Base-by-base conservation (phyloP, 1,140 invertebrate species). In the Lamellibrachia luymesi region DNA sequence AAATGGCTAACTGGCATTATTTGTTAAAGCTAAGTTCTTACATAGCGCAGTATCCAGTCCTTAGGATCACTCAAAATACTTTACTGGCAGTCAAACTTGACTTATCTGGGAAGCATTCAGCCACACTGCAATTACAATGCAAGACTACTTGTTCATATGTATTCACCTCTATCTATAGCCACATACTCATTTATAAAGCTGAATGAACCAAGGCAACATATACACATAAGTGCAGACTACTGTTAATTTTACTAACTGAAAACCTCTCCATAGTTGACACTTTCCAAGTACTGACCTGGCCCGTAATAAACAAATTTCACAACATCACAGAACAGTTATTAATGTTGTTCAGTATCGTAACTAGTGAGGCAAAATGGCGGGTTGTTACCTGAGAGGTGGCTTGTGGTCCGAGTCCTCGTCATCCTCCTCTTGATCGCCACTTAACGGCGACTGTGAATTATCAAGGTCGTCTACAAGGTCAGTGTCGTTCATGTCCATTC, bases 401-500 rank as follows among this genome's bases (percentile, higher is more conserved):
- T 91, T 91, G 17, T 80, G 64, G 64, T 80, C 64, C 13, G 64
- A 80, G 64, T 80, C 64, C 64, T 80, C 64, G 64, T 80, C 64
- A 17, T 80, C 64, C 64, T 80, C 64, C 25, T 80, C 64, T 22
- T 80, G 64, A 22, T 80, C 64, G 17, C 64, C 64, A 80, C 64
- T 80, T 80, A 56, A 56, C 13, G 64, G 64, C 17, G 64, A 80
- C 64, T 80, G 64, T 17, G 64, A 80, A 8, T 8, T 80, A 10
- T 80, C 64, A 80, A 80, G 64, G 64, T 80, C 64, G 25, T 80
- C 64, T 17, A 80, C 13, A 80, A 80, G 64, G 64, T 80, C 64
- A 22, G 64, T 80, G 64, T 80, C 64, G 64, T 80, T 80, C 64
- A 80, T 80, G 64, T 80, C 64, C 52, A 56, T 7, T 17, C 64